Evolutionary conservation across 2,797 vertebrate genomes (phyloP), one percentile per base, ranked within the genome.

Genomic region (Sebastes elongatus): DNA sequence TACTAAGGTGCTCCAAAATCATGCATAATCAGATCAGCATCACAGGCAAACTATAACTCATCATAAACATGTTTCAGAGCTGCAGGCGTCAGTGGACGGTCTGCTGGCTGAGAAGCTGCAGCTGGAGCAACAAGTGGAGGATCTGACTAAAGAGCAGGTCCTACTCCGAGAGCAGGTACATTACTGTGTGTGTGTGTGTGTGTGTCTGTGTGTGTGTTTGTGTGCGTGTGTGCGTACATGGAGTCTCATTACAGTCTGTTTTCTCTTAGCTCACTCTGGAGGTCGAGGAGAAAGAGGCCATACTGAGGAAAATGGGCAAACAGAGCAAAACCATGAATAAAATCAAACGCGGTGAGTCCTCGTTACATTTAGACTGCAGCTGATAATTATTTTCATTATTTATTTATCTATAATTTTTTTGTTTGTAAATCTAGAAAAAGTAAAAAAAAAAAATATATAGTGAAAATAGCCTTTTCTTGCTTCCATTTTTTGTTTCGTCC

Each of bases 91-190:
- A 20, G 80, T 97, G 25, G 95, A 95, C 10, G 82, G 76, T 38
- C 90, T 97, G 53, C 74, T 96, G 76, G 85, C 82, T 6, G 96
- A 97, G 88, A 95, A 93, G 87, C 91, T 95, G 65, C 94, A 94
- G 25, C 89, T 96, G 73, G 82, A 87, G 59, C 64, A 89, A 38
- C 94, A 94, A 69, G 87, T 96, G 63, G 93, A 95, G 42, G 83
- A 89, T 30, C 91, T 97, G 72, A 95, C 85, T 88, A 87, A 62
- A 64, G 93, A 94, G 52, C 93, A 91, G 74, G 75, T 32, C 27
- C 86, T 89, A 14, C 92, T 97, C 49, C 93, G 75, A 73, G 88
- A 93, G 10, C 94, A 97, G 95, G 96, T 97, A 86, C 23, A 32
- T 11, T 9, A n/a, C 46, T 42, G 57, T 63, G 32, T 49, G 57